Conservation (phyloP, 2,797 vertebrate species). For the Orientallactaga sibirica region DNA sequence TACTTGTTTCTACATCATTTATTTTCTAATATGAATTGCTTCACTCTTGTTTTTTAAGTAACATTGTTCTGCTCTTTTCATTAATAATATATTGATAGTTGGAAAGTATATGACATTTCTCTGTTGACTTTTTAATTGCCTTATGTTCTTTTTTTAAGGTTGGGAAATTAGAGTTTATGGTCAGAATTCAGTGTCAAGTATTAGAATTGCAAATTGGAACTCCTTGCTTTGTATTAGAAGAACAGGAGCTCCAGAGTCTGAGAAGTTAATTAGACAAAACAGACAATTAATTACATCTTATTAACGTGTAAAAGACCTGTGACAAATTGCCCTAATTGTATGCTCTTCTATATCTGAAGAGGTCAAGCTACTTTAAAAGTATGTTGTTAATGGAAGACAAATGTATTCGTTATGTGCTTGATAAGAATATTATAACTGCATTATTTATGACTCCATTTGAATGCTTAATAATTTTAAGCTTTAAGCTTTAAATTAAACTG, state of each 20-base stretch:
- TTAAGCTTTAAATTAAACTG: slow-evolving; percentile 88
- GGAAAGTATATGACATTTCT: slow-evolving; percentile 19
- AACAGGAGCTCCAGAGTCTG: slow-evolving; percentile 87
- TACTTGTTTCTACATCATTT: neutral
- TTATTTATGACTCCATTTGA: slow-evolving; percentile 88
- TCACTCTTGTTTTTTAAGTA: neutral
- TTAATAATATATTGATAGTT: neutral
- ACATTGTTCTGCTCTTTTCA: neutral
- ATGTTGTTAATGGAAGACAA: slow-evolving; percentile 89
- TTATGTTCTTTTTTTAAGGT: slow-evolving; percentile 47
- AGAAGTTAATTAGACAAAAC: slow-evolving; percentile 90
- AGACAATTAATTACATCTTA: slow-evolving; percentile 90
- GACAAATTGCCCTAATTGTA: slow-evolving; percentile 90
- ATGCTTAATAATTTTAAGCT: slow-evolving; percentile 88
- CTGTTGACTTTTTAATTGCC: slow-evolving; percentile 41
- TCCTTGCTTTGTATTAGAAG: slow-evolving; percentile 81
- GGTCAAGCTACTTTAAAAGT: slow-evolving; percentile 87
- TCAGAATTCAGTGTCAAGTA: slow-evolving; percentile 78
- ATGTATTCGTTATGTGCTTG: slow-evolving; percentile 86
- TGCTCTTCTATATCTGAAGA: slow-evolving; percentile 88
- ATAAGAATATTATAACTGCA: slow-evolving; percentile 89
- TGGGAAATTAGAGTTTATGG: slow-evolving; percentile 69
- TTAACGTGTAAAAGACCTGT: slow-evolving; percentile 89
- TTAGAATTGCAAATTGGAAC: slow-evolving; percentile 88
- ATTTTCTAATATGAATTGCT: slow-evolving; percentile 46